A percentile compares a stretch with the other conserved stretches of the same genome.
Conservation (phyloP, 92 coral and sea anemone species). For the Umimayanthus chanpuru region DNA sequence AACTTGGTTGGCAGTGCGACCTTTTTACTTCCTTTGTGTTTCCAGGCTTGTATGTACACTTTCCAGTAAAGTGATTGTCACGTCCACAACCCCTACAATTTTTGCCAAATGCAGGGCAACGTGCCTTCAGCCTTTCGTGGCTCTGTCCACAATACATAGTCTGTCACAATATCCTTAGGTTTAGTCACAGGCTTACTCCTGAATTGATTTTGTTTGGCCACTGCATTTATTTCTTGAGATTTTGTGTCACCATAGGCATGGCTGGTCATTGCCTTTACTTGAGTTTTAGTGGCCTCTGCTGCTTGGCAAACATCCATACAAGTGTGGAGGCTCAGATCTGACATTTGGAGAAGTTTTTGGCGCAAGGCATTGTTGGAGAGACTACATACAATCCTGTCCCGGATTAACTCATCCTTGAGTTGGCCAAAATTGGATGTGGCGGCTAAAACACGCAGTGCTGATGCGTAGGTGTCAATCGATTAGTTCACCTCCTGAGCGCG, state of each 20-base stretch:
- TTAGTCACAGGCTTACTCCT: background rate
- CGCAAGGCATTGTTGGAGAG: background rate
- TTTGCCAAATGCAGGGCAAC: conserved; percentile 44
- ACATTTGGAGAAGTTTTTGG: conserved; percentile 32
- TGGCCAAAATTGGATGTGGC: conserved; percentile 5
- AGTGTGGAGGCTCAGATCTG: conserved; percentile 36
- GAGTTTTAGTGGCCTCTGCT: conserved; percentile 48
- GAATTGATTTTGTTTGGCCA: background rate
- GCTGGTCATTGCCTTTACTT: conserved; percentile 18
- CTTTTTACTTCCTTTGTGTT: background rate
- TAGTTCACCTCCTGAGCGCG: too few relatives aligned
- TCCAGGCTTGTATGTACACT: background rate
- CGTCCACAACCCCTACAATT: conserved; percentile 33
- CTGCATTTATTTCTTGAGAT: background rate
- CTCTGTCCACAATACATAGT: conserved; percentile 38
- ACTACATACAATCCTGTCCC: conserved; percentile 21
- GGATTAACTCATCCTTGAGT: conserved; percentile 10
- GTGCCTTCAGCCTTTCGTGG: conserved; percentile 30
- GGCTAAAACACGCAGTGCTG: background rate
- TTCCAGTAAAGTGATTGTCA: conserved; percentile 42
- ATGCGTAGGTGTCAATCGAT: too few relatives aligned
- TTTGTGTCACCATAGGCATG: background rate
- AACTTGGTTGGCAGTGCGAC: conserved; percentile 18
- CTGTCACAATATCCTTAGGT: conserved; percentile 21
- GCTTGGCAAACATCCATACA: conserved; percentile 30